Conservation (phyloP, 1,140 invertebrate species). For the Scaptomyza graminum region DNA sequence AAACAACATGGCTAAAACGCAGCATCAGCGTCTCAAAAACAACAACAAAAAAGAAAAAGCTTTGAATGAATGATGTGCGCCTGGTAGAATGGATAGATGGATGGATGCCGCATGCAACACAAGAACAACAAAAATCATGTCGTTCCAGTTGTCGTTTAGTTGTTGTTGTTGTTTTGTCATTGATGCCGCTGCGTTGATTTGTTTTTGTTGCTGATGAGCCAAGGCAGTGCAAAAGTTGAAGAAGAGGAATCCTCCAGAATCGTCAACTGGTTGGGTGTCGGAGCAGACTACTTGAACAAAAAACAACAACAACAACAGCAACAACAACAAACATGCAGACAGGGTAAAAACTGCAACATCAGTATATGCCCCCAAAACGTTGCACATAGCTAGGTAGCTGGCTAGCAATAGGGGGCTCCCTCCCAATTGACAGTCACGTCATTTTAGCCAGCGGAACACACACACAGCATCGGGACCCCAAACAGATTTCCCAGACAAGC, state of each 20-base stretch:
- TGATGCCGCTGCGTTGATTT: constrained; percentile 63
- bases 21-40: constrained; percentile 35
- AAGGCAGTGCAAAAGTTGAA: constrained; percentile 45
- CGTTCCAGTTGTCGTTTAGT: constrained; percentile 14
- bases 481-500: constrained; percentile 74
- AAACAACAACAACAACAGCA: constrained; percentile 43
- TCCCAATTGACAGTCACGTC: constrained; percentile 72
- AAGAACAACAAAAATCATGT: constrained; percentile 33
- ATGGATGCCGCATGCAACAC: constrained; percentile 22
- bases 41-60: not conserved
- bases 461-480: constrained; percentile 51
- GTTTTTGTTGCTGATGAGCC: constrained; percentile 69
- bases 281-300: constrained; percentile 69
- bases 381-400: not conserved
- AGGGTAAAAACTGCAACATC: constrained; percentile 17
- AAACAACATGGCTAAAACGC: constrained; percentile 24
- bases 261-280: constrained; percentile 57
- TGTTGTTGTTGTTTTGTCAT: constrained; percentile 56
- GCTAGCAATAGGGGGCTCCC: not conserved
- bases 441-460: constrained; percentile 77
- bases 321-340: constrained; percentile 31
- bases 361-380: constrained; percentile 10
- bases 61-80: constrained; percentile 52
- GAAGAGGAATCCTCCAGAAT: constrained; percentile 11
- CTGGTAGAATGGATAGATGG: constrained; percentile 8